Percentiles rank a stretch among this genome's conserved stretches.
These are phyloP conservation scores for Alviniconcha marisindica DNA, from an alignment of 1,140 invertebrate genomes.

Conservation along the genomic window DNA sequence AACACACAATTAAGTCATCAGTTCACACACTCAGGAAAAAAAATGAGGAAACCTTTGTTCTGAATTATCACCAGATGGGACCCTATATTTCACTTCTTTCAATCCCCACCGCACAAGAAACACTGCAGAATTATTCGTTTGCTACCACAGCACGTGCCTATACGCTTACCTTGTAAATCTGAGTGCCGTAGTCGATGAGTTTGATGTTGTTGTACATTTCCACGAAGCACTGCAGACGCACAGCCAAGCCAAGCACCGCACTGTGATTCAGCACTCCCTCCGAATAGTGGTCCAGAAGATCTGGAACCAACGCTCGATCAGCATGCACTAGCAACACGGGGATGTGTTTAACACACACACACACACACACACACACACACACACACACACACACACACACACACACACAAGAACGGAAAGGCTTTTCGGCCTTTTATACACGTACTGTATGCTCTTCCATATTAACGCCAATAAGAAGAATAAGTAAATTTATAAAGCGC, in stretches of 20 bases:
- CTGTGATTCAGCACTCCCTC: constrained; percentile 55
- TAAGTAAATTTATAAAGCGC: no score
- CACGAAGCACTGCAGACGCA: constrained; percentile 55
- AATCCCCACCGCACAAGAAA: no score
- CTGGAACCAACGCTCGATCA: no score
- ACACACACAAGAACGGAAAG: background rate
- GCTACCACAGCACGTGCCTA: no score
- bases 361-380: background rate
- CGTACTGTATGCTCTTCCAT: no score
- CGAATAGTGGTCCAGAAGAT: constrained; percentile 55
- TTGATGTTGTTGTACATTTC: constrained; percentile 52
- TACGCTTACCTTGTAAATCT: constrained; percentile 45
- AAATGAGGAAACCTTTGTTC: no score
- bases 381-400: background rate
- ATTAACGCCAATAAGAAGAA: no score
- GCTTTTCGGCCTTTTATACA: no score
- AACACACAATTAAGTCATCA: no score
- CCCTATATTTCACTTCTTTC: background rate
- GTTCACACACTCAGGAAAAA: no score
- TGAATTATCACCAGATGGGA: background rate
- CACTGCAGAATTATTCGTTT: no score
- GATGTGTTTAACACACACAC: no score
- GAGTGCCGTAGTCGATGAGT: constrained; percentile 38
- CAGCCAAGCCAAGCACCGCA: constrained; percentile 54
- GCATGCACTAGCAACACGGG: background rate